phyloP scores from a whole-genome alignment of 2,113 vertebrate genomes.

The Mus pahari region DNA sequence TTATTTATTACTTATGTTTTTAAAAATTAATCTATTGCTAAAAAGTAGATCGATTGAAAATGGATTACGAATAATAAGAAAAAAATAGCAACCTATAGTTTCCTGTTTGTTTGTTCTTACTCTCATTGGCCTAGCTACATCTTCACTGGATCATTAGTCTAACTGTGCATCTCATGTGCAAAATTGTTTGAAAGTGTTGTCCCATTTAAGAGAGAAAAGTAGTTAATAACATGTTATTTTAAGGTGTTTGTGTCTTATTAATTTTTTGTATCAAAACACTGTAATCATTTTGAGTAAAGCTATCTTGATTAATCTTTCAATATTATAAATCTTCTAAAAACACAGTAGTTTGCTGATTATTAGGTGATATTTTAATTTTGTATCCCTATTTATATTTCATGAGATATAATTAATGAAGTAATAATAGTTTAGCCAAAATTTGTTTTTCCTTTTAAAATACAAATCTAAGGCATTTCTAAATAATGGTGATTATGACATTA shows the following conservation, averaged over 20 bases:
- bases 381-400: conserved; percentile 49
- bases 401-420: conserved; percentile 2
- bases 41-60: neutral
- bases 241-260: conserved; percentile 43
- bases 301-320: conserved; percentile 51
- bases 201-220: neutral
- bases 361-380: conserved; percentile 49
- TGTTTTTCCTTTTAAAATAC: conserved; percentile 27
- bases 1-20: neutral
- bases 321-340: neutral
- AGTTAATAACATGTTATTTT: conserved; percentile 37
- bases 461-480: conserved; percentile 38
- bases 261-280: conserved; percentile 43
- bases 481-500: conserved; percentile 9
- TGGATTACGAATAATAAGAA: neutral
- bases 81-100: neutral
- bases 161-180: neutral
- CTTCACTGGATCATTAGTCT: neutral
- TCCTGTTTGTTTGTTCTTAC: neutral
- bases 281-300: neutral
- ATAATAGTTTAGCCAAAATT: neutral
- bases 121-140: neutral
- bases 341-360: conserved; percentile 19
- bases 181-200: conserved; percentile 33
- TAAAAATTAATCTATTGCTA: neutral